These are phyloP conservation scores for Prorops nasuta DNA, from an alignment of 1,140 invertebrate genomes.

Conservation along the genomic window DNA sequence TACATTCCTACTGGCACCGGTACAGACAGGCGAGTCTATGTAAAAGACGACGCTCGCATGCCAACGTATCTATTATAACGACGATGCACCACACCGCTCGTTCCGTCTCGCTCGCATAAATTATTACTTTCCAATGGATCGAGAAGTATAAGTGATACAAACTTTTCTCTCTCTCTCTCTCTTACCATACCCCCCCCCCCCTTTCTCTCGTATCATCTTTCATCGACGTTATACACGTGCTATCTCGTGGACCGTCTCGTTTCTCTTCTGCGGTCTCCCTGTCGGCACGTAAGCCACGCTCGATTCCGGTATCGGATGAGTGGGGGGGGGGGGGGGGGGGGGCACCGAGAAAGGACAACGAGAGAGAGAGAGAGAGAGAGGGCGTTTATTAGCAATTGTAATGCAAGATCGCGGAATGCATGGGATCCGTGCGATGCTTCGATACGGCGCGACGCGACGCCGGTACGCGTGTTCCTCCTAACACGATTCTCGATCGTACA, in stretches of 20 bases:
- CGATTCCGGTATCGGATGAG: no score
- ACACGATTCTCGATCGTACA: slow-evolving; percentile 25
- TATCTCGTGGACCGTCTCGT: no score
- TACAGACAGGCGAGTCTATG: slow-evolving; percentile 29
- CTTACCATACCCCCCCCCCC: background rate
- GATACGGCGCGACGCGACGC: slow-evolving; percentile 28
- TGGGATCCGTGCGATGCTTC: slow-evolving; percentile 34
- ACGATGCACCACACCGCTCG: slow-evolving; percentile 14
- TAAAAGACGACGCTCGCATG: slow-evolving; percentile 43
- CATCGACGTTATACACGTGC: no score
- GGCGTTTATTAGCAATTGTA: slow-evolving; percentile 48
- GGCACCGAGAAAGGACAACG: background rate
- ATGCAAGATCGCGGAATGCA: slow-evolving; percentile 43
- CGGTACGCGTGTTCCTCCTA: slow-evolving; percentile 36
- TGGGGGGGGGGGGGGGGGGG: background rate
- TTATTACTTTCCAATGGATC: slow-evolving; percentile 46
- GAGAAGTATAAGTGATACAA: slow-evolving; percentile 45
- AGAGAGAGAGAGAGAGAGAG: slow-evolving; percentile 5
- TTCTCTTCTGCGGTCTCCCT: slow-evolving; percentile 1
- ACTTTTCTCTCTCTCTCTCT: slow-evolving; percentile 24
- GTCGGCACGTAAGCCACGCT: background rate
- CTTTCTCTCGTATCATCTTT: background rate
- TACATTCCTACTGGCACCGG: background rate
- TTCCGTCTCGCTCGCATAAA: slow-evolving; percentile 32
- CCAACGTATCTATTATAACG: slow-evolving; percentile 48